Percentiles rank a stretch among this genome's conserved stretches.
phyloP scores from a whole-genome alignment of 2,113 vertebrate species.

The Dromaius novaehollandiae region DNA sequence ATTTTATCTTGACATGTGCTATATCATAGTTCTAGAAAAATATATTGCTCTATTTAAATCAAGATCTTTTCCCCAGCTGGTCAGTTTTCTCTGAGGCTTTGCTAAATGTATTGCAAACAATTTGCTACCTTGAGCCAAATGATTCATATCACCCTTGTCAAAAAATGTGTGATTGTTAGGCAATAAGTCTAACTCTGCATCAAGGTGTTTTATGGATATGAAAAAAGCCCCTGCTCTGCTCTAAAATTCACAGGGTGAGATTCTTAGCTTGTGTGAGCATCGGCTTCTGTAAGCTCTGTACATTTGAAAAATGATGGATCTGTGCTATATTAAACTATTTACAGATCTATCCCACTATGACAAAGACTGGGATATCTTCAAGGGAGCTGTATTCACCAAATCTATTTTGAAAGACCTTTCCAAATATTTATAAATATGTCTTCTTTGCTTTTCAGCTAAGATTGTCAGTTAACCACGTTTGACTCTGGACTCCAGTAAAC shows the following conservation, averaged over 20 bases:
- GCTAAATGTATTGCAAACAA: not conserved
- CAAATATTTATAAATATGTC: slow-evolving; percentile 44
- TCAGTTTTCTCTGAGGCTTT: not conserved
- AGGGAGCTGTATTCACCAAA: slow-evolving; percentile 11
- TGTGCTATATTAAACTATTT: slow-evolving; percentile 23
- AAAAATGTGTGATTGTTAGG: not conserved
- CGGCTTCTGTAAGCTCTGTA: not conserved
- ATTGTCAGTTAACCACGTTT: not conserved
- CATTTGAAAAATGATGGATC: slow-evolving; percentile 23
- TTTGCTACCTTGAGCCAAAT: not conserved
- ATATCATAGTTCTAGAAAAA: not conserved
- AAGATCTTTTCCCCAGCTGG: not conserved
- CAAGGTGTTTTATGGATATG: not conserved
- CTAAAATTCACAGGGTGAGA: slow-evolving; percentile 10
- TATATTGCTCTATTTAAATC: not conserved
- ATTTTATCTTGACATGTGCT: not conserved
- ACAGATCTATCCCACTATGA: slow-evolving; percentile 5
- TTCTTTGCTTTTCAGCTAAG: slow-evolving; percentile 33
- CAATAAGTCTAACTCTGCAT: not conserved
- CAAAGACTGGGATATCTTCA: slow-evolving; percentile 32
- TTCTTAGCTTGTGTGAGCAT: not conserved
- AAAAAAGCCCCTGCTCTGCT: not conserved
- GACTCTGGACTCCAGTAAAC: slow-evolving; percentile 45
- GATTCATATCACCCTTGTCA: not conserved
- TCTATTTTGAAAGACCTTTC: slow-evolving; percentile 26